phyloP scores from a whole-genome alignment of 2,113 vertebrate genomes.

The Amblyopsis rosae region DNA sequence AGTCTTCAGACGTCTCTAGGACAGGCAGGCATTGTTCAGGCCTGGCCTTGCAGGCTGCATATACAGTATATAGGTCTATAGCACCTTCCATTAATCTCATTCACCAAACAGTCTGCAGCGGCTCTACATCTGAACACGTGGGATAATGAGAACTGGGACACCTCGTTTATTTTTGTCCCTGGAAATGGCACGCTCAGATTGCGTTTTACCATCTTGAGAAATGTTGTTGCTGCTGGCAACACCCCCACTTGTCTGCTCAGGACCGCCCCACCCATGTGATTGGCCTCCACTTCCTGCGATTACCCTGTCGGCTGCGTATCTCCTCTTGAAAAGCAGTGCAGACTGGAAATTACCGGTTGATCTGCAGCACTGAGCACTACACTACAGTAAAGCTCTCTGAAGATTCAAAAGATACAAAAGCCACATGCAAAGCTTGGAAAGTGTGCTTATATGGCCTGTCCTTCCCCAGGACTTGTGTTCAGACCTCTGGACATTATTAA shows the following conservation, averaged over 20 bases:
- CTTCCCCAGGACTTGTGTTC: conserved; percentile 5
- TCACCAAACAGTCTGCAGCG: conserved; percentile 30
- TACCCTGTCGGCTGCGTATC: conserved; percentile 62
- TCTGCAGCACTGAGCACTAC: conserved; percentile 18
- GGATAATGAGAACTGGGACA: conserved; percentile 52
- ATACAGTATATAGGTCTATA: conserved; percentile 3
- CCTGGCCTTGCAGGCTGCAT: neutral
- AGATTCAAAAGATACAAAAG: too few species aligned
- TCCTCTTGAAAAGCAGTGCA: conserved; percentile 24
- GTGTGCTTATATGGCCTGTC: conserved; percentile 1
- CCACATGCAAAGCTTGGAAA: conserved; percentile 9
- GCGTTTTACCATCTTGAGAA: conserved; percentile 23
- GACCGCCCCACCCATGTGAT: conserved; percentile 60
- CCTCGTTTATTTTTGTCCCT: conserved; percentile 59
- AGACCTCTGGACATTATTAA: neutral
- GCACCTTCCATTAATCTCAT: conserved; percentile 37
- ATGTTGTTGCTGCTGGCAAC: neutral
- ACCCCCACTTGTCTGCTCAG: neutral
- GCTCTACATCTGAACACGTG: conserved; percentile 24
- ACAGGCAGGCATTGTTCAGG: neutral
- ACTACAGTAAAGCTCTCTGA: conserved; percentile 28
- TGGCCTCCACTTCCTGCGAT: conserved; percentile 68
- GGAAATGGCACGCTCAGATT: conserved; percentile 41
- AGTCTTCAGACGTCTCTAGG: neutral
- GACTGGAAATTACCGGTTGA: conserved; percentile 65